Percentiles rank a stretch among this genome's conserved stretches.
These are phyloP conservation scores for Apodemus sylvaticus DNA, from an alignment of 2,113 vertebrate species.

Conservation along the genomic window DNA sequence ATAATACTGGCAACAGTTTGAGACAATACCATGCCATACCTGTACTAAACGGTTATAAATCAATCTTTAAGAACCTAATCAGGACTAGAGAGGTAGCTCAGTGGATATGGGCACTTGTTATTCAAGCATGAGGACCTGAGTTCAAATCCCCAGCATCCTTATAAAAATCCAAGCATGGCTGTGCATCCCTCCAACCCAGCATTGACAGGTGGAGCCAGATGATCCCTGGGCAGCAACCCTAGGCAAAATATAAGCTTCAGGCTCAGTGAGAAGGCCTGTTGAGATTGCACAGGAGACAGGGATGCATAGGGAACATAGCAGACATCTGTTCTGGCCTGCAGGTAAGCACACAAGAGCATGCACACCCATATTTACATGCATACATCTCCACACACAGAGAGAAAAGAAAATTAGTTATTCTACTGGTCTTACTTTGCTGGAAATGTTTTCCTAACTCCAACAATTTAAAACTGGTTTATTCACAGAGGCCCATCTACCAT, in stretches of 20 bases:
- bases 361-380: neutral
- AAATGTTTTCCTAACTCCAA: constrained; percentile 67
- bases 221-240: neutral
- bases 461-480: constrained; percentile 69
- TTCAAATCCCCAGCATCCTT: neutral
- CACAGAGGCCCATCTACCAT: neutral
- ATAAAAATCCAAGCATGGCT: neutral
- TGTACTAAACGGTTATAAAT: constrained; percentile 66
- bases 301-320: neutral
- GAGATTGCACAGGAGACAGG: neutral
- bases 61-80: constrained; percentile 31
- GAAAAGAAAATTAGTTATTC: constrained; percentile 40
- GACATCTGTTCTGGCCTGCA: neutral
- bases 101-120: neutral
- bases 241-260: neutral
- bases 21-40: neutral
- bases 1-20: neutral
- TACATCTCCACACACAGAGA: neutral
- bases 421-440: constrained; percentile 57
- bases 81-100: neutral
- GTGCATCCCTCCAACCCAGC: no score
- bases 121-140: neutral
- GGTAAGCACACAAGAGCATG: neutral
- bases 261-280: neutral
- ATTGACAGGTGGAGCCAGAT: neutral